Conservation (phyloP, 1,140 invertebrate genomes). For the Tetramorium simillimum region DNA sequence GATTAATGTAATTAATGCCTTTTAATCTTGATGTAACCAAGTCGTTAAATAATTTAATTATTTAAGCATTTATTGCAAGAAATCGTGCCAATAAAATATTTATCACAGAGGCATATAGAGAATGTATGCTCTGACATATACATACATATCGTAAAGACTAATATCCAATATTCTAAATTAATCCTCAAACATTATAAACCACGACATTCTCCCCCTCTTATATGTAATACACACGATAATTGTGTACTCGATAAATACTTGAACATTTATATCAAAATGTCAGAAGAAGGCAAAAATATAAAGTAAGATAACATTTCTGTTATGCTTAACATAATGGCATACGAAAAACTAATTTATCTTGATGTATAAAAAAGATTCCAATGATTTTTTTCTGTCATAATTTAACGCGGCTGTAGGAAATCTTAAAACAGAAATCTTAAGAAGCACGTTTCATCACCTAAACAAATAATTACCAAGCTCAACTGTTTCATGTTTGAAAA, state of each 20-base stretch:
- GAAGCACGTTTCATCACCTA: slow-evolving; percentile 32
- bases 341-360: neutral
- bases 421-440: neutral
- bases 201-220: neutral
- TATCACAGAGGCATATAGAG: neutral
- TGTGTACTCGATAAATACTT: neutral
- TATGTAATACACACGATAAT: neutral
- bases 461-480: slow-evolving; percentile 28
- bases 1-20: neutral
- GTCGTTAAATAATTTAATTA: neutral
- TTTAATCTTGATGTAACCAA: neutral
- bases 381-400: neutral
- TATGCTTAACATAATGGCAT: neutral
- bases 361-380: neutral
- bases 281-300: neutral
- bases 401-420: neutral
- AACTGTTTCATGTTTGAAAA: neutral
- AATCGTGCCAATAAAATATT: neutral
- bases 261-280: slow-evolving; percentile 17
- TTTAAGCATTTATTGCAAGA: neutral
- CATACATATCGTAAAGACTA: neutral
- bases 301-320: neutral
- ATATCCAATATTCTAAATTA: neutral
- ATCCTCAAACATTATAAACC: neutral
- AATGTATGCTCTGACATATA: neutral